These are phyloP conservation scores for Crypturellus undulatus DNA, from an alignment of 2,113 vertebrate species.

Conservation along the genomic window DNA sequence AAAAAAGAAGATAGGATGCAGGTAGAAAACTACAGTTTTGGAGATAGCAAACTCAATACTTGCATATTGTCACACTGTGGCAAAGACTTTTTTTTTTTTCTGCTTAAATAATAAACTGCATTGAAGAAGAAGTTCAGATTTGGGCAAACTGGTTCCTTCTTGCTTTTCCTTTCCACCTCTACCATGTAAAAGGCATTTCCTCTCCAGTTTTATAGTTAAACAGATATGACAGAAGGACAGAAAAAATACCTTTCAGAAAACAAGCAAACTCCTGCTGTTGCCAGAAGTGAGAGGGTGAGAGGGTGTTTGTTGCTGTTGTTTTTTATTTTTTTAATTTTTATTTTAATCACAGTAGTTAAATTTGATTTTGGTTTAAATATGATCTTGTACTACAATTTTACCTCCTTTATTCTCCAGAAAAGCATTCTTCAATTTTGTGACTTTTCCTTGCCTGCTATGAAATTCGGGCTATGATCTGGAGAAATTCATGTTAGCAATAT, in stretches of 20 bases:
- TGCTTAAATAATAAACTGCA: not conserved
- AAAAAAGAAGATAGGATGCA: not conserved
- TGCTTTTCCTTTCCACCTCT: not conserved
- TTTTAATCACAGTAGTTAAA: not conserved
- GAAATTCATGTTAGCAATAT: not conserved
- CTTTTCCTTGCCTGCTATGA: not conserved
- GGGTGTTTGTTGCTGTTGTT: too few species aligned
- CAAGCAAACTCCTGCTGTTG: not conserved
- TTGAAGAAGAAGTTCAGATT: not conserved
- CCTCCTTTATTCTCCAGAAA: too few species aligned
- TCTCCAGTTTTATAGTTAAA: not conserved
- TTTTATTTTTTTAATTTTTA: too few species aligned
- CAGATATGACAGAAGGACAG: not conserved
- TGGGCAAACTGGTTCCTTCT: not conserved
- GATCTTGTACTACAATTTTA: too few species aligned
- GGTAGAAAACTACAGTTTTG: not conserved
- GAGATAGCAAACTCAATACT: not conserved
- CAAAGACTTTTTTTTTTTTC: not conserved
- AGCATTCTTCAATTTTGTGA: not conserved
- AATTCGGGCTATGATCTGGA: not conserved
- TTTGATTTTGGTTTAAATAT: not conserved
- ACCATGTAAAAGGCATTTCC: not conserved
- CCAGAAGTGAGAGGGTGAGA: not conserved
- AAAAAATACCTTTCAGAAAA: not conserved
- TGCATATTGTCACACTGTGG: not conserved